Base-by-base conservation (phyloP, 2,113 vertebrate genomes). In the Sprattus sprattus region DNA sequence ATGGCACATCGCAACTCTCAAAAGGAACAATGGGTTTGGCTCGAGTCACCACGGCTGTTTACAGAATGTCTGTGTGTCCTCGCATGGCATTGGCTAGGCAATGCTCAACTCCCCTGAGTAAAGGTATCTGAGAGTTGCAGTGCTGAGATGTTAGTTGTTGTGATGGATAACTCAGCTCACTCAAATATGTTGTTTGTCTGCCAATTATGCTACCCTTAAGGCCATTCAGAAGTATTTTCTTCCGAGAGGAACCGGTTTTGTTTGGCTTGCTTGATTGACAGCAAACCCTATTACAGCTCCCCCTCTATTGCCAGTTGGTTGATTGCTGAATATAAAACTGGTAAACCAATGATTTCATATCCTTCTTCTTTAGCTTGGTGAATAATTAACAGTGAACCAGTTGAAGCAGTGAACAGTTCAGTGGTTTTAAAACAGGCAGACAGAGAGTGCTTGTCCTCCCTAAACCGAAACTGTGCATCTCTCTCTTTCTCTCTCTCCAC, bases 41-140 rank as follows among this genome's bases (percentile, higher is more conserved):
- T 78, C 44, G 32, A 39, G 10, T 78, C 71, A 78, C 28, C 10
- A 16, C 89, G 86, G 89, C 90, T 89, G 90, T 52, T 85, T 84
- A 39, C 54, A 81, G 83, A 44, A 10, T 78, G 25, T 78, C 10
- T 78, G 28, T 75, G 25, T 39, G 11, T 16, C 82, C 25, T 8
- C n/a, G 20, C 28, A 20, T 78, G 71, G 28, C 71, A 39, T 5
- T 78, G 5, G 13, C 28, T 78, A 6, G 10, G 5, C 10, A 15
- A 4, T 39, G 16, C 16, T 78, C 71, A 39, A 78, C 71, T 78
- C 71, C 11, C 71, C 15, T 39, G 9, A 32, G 5, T 75, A 11
- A 75, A 75, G 67, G 67, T 28, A 75, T 75, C 67, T 11, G 22
- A 28, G 25, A 75, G 0, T 78, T 78, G 71, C 22, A 16, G 32